A percentile compares a stretch with the other conserved stretches of the same genome.
phyloP scores from a whole-genome alignment of 2,113 vertebrate genomes.

The Actenoides lindsayi region DNA sequence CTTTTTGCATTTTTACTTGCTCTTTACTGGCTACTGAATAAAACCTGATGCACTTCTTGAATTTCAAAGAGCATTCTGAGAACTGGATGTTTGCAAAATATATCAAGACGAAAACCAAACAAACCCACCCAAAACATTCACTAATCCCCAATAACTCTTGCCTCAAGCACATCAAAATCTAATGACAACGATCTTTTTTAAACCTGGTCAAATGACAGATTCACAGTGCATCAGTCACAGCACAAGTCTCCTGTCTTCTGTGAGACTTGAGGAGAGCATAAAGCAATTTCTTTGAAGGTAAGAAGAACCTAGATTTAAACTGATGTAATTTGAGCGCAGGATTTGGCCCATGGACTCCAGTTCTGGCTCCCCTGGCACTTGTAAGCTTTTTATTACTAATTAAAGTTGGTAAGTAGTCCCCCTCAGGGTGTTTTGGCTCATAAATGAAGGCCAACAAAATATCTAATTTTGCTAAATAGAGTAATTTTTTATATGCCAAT shows the following conservation, averaged over 20 bases:
- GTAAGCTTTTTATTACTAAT: constrained; percentile 69
- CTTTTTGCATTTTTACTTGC: not conserved
- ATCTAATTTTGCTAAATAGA: constrained; percentile 67
- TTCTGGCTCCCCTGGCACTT: constrained; percentile 52
- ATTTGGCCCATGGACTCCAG: constrained; percentile 44
- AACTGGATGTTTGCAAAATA: not conserved
- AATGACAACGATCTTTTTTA: not conserved
- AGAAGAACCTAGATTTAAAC: not conserved
- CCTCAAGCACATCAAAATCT: not conserved
- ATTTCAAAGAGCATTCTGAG: not conserved
- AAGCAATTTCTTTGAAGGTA: not conserved
- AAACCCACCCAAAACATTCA: not conserved
- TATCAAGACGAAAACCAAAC: not conserved
- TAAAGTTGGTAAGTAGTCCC: constrained; percentile 67
- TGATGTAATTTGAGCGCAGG: not conserved
- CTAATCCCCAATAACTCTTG: not conserved
- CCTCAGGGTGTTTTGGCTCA: constrained; percentile 65
- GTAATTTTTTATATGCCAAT: constrained; percentile 65
- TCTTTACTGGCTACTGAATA: not conserved
- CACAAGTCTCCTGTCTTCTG: not conserved
- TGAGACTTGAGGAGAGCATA: not conserved
- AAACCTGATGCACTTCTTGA: not conserved
- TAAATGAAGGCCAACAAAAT: constrained; percentile 69
- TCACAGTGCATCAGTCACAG: not conserved
- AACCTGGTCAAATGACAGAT: not conserved